Conservation (phyloP, 2,888 invertebrate genomes). For the Campoplex nolae region DNA sequence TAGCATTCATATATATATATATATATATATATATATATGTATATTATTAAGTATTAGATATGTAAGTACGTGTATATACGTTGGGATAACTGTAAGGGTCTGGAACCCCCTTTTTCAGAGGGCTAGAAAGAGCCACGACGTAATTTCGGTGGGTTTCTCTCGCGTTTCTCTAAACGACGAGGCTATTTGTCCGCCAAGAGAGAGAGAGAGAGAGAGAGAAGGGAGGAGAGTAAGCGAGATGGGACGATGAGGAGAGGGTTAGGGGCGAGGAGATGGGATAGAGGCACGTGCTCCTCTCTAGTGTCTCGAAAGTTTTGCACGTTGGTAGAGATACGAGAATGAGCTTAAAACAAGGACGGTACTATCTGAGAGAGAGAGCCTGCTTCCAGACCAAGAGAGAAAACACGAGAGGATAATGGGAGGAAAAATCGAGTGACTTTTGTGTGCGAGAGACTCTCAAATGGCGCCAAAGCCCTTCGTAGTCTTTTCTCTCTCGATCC, state of each 20-base stretch:
- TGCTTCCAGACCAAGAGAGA: conserved; percentile 70
- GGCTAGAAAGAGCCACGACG: conserved; percentile 68
- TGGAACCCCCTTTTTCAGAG: conserved; percentile 73
- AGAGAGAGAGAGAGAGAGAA: too few species aligned
- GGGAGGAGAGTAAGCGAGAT: conserved; percentile 8
- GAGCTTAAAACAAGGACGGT: conserved; percentile 4
- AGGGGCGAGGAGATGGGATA: conserved; percentile 67
- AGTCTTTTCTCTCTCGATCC: conserved; percentile 39
- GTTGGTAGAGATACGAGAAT: conserved; percentile 53
- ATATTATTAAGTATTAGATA: neutral
- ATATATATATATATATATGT: conserved; percentile 3
- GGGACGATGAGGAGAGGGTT: conserved; percentile 1
- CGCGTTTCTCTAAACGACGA: conserved; percentile 75
- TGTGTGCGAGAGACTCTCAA: conserved; percentile 24
- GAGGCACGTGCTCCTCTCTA: conserved; percentile 68
- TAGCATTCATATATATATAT: neutral
- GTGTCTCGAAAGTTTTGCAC: conserved; percentile 81
- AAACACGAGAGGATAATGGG: conserved; percentile 47
- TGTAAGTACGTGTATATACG: neutral
- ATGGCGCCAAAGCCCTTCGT: conserved; percentile 59
- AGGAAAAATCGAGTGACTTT: conserved; percentile 60
- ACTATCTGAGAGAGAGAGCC: neutral
- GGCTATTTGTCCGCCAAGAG: conserved; percentile 72
- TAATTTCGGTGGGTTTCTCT: conserved; percentile 75
- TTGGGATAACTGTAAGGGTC: conserved; percentile 56